Conservation (phyloP, 1,140 invertebrate genomes). For the Galleria mellonella region DNA sequence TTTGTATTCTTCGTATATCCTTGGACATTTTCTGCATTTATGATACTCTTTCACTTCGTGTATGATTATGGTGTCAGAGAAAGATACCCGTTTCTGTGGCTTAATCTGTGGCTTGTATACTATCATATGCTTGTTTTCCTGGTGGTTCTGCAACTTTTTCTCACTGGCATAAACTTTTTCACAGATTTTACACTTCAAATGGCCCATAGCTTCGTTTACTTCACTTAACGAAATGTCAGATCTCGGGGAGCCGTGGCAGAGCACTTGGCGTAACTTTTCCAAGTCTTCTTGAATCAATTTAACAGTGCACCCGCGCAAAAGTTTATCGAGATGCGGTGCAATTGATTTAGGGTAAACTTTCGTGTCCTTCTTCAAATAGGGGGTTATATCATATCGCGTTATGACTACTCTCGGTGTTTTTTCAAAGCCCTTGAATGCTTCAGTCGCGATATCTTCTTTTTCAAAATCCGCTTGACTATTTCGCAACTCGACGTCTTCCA, state of each 20-base stretch:
- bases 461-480: neutral
- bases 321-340: neutral
- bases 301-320: constrained; percentile 23
- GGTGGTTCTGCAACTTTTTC: constrained; percentile 42
- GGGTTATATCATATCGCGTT: constrained; percentile 33
- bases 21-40: constrained; percentile 50
- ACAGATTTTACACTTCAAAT: constrained; percentile 45
- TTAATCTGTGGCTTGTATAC: constrained; percentile 25
- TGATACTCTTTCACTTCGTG: constrained; percentile 53
- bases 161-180: constrained; percentile 36
- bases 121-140: constrained; percentile 49
- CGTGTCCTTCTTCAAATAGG: constrained; percentile 20
- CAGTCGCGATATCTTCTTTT: constrained; percentile 17
- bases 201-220: constrained; percentile 11
- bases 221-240: constrained; percentile 9
- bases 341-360: neutral
- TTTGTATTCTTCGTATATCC: constrained; percentile 44
- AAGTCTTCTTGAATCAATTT: constrained; percentile 32
- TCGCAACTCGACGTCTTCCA: neutral
- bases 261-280: constrained; percentile 17
- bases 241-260: constrained; percentile 3
- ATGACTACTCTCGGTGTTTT: constrained; percentile 33
- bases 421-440: constrained; percentile 37
- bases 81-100: constrained; percentile 46
- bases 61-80: constrained; percentile 48